phyloP scores from a whole-genome alignment of 2,113 vertebrate species.

The Hystrix brachyura region DNA sequence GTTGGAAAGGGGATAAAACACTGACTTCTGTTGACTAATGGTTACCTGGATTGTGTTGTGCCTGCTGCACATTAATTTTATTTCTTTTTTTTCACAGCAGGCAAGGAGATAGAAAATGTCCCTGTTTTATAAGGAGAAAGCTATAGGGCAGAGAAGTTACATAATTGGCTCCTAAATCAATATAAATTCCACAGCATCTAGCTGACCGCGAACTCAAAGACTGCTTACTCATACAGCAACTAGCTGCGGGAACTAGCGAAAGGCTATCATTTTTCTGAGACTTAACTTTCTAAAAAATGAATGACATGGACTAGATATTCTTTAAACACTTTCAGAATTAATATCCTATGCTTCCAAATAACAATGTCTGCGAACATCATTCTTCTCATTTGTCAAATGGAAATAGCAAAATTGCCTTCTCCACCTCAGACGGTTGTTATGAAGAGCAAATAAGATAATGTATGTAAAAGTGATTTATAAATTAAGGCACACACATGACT shows the following conservation, averaged over 20 bases:
- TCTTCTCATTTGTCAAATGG: constrained; percentile 7
- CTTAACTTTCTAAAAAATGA: background rate
- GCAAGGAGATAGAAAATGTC: background rate
- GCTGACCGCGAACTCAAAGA: background rate
- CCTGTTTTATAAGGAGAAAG: background rate
- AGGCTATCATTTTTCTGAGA: background rate
- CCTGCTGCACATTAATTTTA: background rate
- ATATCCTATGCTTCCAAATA: background rate
- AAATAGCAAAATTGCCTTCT: background rate
- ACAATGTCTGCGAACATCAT: background rate
- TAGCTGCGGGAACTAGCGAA: background rate
- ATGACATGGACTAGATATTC: background rate
- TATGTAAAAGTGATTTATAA: background rate
- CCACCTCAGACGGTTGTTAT: background rate
- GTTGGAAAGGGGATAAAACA: accelerated
- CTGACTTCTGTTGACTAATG: background rate
- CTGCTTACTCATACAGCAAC: background rate
- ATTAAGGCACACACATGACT: background rate
- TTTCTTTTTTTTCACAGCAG: constrained; percentile 2
- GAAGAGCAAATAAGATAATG: constrained; percentile 7
- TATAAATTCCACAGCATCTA: background rate
- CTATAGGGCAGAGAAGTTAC: background rate
- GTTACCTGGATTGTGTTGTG: background rate
- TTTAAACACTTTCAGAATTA: background rate
- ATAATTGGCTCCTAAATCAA: background rate